Conservation (phyloP, 2,888 invertebrate species). For the Blera fallax region DNA sequence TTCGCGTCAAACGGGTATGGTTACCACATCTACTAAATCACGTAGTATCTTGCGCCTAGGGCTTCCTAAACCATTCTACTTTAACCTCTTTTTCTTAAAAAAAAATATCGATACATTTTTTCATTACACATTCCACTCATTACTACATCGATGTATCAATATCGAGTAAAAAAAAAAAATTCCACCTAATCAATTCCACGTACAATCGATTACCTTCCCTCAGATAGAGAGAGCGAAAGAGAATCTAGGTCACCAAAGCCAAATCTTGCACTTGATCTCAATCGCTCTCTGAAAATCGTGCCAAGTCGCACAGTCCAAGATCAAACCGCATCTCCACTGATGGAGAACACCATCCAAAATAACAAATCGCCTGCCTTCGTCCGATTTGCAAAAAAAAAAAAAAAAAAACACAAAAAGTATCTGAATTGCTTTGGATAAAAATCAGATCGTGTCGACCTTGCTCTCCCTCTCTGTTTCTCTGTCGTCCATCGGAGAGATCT, state of each 20-base stretch:
- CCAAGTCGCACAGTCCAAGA: constrained; percentile 70
- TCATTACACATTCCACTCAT: not conserved
- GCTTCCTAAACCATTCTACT: too few relatives aligned
- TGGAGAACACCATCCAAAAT: constrained; percentile 72
- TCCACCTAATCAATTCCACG: constrained; percentile 51
- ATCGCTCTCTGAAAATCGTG: constrained; percentile 61
- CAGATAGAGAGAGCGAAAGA: not conserved
- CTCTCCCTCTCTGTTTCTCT: constrained; percentile 29
- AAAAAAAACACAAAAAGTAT: not conserved
- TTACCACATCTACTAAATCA: too few relatives aligned
- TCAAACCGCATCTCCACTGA: constrained; percentile 73
- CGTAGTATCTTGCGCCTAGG: too few relatives aligned
- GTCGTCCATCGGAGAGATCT: constrained; percentile 11
- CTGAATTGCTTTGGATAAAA: constrained; percentile 62
- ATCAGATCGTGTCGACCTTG: constrained; percentile 72
- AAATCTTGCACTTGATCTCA: constrained; percentile 72
- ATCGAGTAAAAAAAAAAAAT: not conserved
- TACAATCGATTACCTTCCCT: constrained; percentile 49
- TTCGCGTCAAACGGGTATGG: too few relatives aligned
- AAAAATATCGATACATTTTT: not conserved
- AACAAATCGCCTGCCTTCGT: constrained; percentile 63
- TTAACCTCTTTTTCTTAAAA: not conserved
- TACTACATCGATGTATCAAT: not conserved
- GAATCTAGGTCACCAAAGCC: constrained; percentile 68
- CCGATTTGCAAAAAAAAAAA: too few relatives aligned